Percentiles rank a stretch among this genome's conserved stretches.
phyloP scores from a whole-genome alignment of 2,113 vertebrate genomes.

The Bothrops jararaca region DNA sequence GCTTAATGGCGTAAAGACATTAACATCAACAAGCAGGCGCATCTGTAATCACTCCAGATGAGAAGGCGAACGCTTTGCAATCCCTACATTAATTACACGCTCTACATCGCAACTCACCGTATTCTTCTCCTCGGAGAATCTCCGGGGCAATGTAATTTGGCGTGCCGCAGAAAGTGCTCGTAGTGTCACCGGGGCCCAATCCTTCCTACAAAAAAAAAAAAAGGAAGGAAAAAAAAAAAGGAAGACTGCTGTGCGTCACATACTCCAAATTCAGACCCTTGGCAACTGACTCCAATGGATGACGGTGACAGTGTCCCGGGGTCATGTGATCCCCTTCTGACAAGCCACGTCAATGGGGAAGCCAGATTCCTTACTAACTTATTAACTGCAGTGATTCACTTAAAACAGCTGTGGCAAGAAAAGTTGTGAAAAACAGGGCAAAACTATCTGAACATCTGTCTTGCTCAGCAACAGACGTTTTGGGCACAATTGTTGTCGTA shows the following conservation, averaged over 20 bases:
- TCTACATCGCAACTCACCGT: conserved; percentile 75
- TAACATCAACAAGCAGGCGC: neutral
- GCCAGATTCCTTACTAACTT: no score
- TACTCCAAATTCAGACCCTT: no score
- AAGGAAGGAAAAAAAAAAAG: conserved; percentile 8
- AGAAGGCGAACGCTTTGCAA: neutral
- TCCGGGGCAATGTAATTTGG: conserved; percentile 98
- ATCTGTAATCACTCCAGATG: neutral
- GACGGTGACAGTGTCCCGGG: no score
- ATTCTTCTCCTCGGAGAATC: conserved; percentile 96
- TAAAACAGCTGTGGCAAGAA: no score
- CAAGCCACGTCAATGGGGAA: no score
- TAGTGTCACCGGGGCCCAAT: conserved; percentile 95
- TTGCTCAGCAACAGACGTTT: no score
- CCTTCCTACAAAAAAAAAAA: conserved; percentile 79
- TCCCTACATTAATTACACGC: neutral
- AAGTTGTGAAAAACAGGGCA: no score
- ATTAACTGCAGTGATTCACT: no score
- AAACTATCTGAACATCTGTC: no score
- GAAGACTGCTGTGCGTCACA: conserved; percentile 17
- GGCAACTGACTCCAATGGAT: no score
- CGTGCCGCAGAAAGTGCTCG: conserved; percentile 97
- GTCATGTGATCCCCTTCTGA: no score
- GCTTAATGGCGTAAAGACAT: fast-evolving
- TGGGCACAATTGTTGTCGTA: no score